Conservation (phyloP, 2,888 invertebrate genomes). For the Psylliodes chrysocephalus region DNA sequence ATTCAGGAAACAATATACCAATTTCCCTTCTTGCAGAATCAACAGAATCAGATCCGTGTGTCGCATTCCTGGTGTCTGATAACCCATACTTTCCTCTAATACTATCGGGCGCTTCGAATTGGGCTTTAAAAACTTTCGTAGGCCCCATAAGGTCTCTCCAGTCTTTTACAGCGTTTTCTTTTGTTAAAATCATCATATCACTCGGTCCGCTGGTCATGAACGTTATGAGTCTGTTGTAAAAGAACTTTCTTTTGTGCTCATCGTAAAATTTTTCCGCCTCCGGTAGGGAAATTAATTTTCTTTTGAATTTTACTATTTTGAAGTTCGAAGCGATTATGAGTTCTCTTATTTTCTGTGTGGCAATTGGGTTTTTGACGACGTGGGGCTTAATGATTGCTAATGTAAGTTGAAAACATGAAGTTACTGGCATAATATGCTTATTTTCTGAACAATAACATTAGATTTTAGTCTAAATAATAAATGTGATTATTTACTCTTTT, state of each 20-base stretch:
- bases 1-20: conserved; percentile 85
- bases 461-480: too few species aligned
- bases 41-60: conserved; percentile 90
- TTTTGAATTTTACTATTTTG: conserved; percentile 76
- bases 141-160: conserved; percentile 92
- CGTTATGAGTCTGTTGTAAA: conserved; percentile 81
- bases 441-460: too few species aligned
- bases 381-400: conserved; percentile 91
- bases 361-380: conserved; percentile 79
- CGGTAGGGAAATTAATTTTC: conserved; percentile 69
- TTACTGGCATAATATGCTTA: not conserved
- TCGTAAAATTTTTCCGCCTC: conserved; percentile 81
- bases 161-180: conserved; percentile 77
- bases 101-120: conserved; percentile 79
- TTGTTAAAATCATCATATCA: conserved; percentile 81
- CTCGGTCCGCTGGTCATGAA: conserved; percentile 92
- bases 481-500: too few species aligned
- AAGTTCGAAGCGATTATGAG: conserved; percentile 76
- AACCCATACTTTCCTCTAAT: conserved; percentile 88
- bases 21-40: conserved; percentile 83
- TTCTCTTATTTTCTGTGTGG: conserved; percentile 74
- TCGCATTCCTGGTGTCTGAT: conserved; percentile 93
- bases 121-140: conserved; percentile 85
- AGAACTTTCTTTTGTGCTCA: conserved; percentile 86
- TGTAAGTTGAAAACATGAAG: conserved; percentile 72